Evolutionary conservation across 1,140 invertebrate genomes (phyloP).

Genomic region (Aethina tumida): DNA sequence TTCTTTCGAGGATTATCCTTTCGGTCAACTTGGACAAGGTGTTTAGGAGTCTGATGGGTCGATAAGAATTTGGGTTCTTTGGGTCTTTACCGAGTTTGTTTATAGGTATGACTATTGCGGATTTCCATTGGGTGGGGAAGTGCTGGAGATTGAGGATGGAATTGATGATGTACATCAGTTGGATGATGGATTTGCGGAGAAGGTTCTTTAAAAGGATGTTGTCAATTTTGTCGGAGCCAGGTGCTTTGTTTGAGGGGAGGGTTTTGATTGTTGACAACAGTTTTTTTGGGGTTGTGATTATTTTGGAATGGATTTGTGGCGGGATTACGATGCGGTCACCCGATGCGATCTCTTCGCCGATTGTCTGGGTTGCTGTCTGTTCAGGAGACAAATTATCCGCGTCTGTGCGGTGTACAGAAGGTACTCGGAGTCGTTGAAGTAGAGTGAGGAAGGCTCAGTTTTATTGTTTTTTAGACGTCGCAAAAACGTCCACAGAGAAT

Average conservation of each 20-base stretch:
- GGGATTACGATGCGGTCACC: too few species aligned
- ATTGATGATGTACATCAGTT: constrained; percentile 24
- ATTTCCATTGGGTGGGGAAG: constrained; percentile 17
- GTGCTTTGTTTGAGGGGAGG: constrained; percentile 21
- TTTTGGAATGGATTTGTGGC: too few species aligned
- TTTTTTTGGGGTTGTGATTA: constrained; percentile 1
- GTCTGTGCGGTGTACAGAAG: too few species aligned
- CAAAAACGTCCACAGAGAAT: too few species aligned
- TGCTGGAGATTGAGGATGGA: too few species aligned
- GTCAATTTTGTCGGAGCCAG: constrained; percentile 28
- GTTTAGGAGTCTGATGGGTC: constrained; percentile 13
- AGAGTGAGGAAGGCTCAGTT: too few species aligned
- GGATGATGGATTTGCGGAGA: constrained; percentile 23
- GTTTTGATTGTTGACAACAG: not conserved
- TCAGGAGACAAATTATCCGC: too few species aligned
- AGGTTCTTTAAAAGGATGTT: constrained; percentile 31
- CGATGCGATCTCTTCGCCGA: too few species aligned
- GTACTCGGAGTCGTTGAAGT: too few species aligned
- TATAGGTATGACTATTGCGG: constrained; percentile 9
- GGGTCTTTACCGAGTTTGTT: constrained; percentile 14
- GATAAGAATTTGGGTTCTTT: constrained; percentile 5
- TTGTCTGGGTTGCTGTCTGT: too few species aligned
- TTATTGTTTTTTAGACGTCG: too few species aligned
- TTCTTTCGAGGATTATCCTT: constrained; percentile 8
- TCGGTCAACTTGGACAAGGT: constrained; percentile 14